Evolutionary conservation across 2,888 invertebrate genomes (phyloP).

Genomic region (Leucania comma): DNA sequence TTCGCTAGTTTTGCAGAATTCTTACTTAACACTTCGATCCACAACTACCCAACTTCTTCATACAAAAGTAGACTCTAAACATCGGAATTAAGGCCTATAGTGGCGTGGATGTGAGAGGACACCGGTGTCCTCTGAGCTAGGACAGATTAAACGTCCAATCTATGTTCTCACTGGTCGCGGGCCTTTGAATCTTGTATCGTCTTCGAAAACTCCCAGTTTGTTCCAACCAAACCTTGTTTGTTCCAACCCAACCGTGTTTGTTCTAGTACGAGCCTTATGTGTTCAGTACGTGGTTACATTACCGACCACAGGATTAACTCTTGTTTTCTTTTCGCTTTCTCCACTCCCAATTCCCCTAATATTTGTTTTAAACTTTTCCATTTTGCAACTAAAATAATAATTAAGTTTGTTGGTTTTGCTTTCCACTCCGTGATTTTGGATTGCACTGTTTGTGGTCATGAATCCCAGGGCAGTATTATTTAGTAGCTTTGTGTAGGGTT

Average conservation of each 20-base stretch:
- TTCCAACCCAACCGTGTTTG: background rate
- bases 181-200: background rate
- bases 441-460: slow-evolving; percentile 53
- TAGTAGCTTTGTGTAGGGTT: slow-evolving; percentile 49
- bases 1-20: slow-evolving; percentile 16
- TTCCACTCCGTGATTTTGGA: slow-evolving; percentile 43
- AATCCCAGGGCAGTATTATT: slow-evolving; percentile 50
- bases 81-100: too few species aligned
- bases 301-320: slow-evolving; percentile 26
- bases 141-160: too few species aligned
- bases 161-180: background rate
- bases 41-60: too few species aligned
- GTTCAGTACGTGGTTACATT: slow-evolving; percentile 16
- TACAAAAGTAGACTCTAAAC: too few species aligned
- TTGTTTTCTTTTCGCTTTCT: slow-evolving; percentile 29
- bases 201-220: background rate
- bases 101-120: too few species aligned
- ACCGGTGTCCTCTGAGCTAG: too few species aligned
- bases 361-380: slow-evolving; percentile 33
- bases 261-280: background rate
- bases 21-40: too few species aligned
- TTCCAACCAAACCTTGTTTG: background rate
- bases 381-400: slow-evolving; percentile 32
- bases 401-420: slow-evolving; percentile 36
- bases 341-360: slow-evolving; percentile 29